These are phyloP conservation scores for Muscina levida DNA, from an alignment of 2,888 invertebrate species.

Conservation along the genomic window DNA sequence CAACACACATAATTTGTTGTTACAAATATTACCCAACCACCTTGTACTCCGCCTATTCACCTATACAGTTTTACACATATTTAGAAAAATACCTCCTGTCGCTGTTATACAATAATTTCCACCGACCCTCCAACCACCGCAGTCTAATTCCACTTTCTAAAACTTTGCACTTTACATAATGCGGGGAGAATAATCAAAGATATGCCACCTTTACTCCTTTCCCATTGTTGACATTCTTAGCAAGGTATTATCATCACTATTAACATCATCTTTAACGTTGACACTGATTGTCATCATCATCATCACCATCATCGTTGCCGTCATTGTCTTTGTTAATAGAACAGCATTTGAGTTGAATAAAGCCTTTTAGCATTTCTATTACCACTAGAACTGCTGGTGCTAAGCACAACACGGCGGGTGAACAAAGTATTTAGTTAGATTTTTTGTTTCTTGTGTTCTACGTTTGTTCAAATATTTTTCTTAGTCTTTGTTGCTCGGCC, in stretches of 20 bases:
- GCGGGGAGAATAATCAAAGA: no score
- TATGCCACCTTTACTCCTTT: neutral
- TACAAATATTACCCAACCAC: no score
- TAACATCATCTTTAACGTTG: slow-evolving; percentile 16
- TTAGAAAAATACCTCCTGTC: no score
- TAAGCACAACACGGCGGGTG: neutral
- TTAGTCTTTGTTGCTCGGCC: neutral
- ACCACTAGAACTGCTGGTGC: neutral
- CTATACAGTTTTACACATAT: no score
- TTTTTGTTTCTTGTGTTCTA: no score
- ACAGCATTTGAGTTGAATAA: neutral
- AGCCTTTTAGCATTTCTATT: slow-evolving; percentile 19
- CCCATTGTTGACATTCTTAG: neutral
- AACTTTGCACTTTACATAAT: no score
- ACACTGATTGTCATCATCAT: slow-evolving; percentile 17
- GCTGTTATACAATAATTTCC: no score
- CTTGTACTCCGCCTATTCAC: no score
- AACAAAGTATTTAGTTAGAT: slow-evolving; percentile 7
- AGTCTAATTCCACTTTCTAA: no score
- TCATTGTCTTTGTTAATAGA: neutral
- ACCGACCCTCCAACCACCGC: no score
- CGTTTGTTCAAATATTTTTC: slow-evolving; percentile 13
- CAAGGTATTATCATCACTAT: slow-evolving; percentile 25
- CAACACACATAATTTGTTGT: no score
- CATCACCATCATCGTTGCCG: neutral